Evolutionary conservation across 1,140 invertebrate genomes (phyloP), one percentile per base, ranked within the genome.

Genomic region (Diprion similis): DNA sequence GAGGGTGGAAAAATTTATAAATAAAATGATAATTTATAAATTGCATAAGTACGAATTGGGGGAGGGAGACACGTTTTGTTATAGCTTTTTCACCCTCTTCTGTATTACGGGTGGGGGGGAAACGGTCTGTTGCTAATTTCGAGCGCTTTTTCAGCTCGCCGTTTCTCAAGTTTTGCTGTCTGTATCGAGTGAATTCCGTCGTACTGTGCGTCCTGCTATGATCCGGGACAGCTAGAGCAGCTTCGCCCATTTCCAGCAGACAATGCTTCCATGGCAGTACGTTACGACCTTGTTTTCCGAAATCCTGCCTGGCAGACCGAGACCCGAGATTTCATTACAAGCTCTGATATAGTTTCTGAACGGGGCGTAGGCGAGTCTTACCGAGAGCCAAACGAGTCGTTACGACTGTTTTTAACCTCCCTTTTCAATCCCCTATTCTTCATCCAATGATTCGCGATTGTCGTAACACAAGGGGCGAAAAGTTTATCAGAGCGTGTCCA

Each of bases 391-490:
- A 59, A 13, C n/a, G 51, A 59, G 11, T 17, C 51, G 24, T 37
- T 59, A 13, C 9, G 6, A 4, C n/a, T 59, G 51, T 59, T 59
- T 59, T 59, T 59, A 13, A 59, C 11, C 11, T 59, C 51, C 51
- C 0, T 15, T 59, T 59, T 17, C 51, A 59, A 11, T 59, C n/a
- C 8, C 51, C 51, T 59, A 59, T 59, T 59, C 51, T 59, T 59
- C 51, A 59, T 59, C 51, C 51, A 59, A 59, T 9, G 51, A 59
- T 59, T 59, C n/a, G 11, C 51, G 51, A 59, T 59, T 59, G n/a
- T 15, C 11, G 24, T 13, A 15, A 59, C n/a, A 59, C 51, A 9
- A 37, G 2, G 24, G 6, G 6, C 24, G 24, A 37, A 37, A 37
- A 37, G 24, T 37, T 37, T 37, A 37, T 37, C 24, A 37, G 24